phyloP scores from a whole-genome alignment of 2,888 invertebrate genomes.

The Diaprepes abbreviatus region DNA sequence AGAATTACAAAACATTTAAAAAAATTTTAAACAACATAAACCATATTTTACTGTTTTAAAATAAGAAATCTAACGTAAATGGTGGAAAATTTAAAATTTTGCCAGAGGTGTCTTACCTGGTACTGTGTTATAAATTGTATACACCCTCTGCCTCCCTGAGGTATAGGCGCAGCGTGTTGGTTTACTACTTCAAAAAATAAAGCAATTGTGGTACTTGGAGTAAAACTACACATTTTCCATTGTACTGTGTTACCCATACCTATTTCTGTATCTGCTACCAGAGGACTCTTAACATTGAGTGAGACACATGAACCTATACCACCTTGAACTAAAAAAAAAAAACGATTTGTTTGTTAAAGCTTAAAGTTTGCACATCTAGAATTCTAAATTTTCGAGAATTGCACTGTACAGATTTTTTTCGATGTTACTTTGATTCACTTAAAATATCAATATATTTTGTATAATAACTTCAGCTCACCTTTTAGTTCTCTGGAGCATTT shows the following conservation, averaged over 20 bases:
- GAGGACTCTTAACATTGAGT: slow-evolving; percentile 89
- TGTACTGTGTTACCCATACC: slow-evolving; percentile 98
- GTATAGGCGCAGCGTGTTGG: slow-evolving; percentile 94
- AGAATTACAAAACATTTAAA: too few relatives aligned
- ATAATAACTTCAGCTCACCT: slow-evolving; percentile 68
- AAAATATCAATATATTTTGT: too few relatives aligned
- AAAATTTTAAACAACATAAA: too few relatives aligned
- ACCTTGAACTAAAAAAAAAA: slow-evolving; percentile 78
- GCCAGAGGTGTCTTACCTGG: slow-evolving; percentile 66
- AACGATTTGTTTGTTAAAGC: background rate
- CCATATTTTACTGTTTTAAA: too few relatives aligned
- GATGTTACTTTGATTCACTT: too few relatives aligned
- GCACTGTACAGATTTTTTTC: too few relatives aligned
- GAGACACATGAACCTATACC: slow-evolving; percentile 98
- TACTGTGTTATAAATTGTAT: slow-evolving; percentile 99
- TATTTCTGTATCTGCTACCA: slow-evolving; percentile 96
- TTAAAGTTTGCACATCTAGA: too few relatives aligned
- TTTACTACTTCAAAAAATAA: slow-evolving; percentile 98
- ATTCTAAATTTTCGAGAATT: too few relatives aligned
- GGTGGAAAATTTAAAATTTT: too few relatives aligned
- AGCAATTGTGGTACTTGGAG: slow-evolving; percentile 92
- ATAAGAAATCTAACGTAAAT: too few relatives aligned
- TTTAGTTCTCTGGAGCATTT: slow-evolving; percentile 97
- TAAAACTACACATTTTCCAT: slow-evolving; percentile 98
- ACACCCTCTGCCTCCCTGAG: slow-evolving; percentile 96